phyloP scores from a whole-genome alignment of 2,797 vertebrate species.

The Todus mexicanus region DNA sequence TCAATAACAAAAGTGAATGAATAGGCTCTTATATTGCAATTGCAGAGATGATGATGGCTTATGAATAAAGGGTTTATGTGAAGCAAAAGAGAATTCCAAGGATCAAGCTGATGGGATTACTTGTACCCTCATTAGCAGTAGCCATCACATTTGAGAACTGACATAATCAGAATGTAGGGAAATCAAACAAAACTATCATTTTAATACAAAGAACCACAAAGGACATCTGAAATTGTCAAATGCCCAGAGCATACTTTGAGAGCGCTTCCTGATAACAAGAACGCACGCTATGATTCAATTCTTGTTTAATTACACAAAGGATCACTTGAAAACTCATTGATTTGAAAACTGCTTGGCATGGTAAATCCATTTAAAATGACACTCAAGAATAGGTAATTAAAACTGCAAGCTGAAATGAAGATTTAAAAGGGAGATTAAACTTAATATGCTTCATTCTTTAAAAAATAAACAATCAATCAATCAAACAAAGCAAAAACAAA shows the following conservation, averaged over 20 bases:
- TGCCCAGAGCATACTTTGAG: slow-evolving; percentile 17
- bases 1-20: slow-evolving; percentile 37
- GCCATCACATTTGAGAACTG: not conserved
- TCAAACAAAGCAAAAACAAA: not conserved
- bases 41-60: slow-evolving; percentile 34
- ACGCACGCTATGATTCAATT: slow-evolving; percentile 36
- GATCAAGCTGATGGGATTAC: not conserved
- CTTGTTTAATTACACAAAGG: slow-evolving; percentile 64
- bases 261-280: slow-evolving; percentile 32
- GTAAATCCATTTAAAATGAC: slow-evolving; percentile 53
- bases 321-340: slow-evolving; percentile 60
- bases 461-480: too few relatives aligned
- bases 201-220: slow-evolving; percentile 23
- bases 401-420: slow-evolving; percentile 57
- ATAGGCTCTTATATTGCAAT: slow-evolving; percentile 25
- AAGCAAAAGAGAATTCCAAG: slow-evolving; percentile 20
- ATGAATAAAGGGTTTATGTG: slow-evolving; percentile 48
- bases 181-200: not conserved
- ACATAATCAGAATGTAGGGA: not conserved
- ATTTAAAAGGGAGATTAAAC: slow-evolving; percentile 35
- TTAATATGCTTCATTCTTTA: not conserved
- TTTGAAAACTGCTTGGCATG: slow-evolving; percentile 55
- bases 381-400: slow-evolving; percentile 56
- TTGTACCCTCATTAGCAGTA: not conserved
- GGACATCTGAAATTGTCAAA: slow-evolving; percentile 15